Evolutionary conservation across 2,888 invertebrate species (phyloP).

Genomic region (Branchellion lobata): DNA sequence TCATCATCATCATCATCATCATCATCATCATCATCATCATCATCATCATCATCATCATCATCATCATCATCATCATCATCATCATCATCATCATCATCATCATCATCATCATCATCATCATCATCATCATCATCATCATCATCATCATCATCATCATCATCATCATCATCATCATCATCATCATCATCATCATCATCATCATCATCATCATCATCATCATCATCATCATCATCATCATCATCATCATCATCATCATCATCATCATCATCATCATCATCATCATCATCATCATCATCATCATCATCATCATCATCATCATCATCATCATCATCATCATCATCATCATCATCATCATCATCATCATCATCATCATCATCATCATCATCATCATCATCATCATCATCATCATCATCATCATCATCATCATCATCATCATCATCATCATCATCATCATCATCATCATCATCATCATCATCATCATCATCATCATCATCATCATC

Average conservation of each 20-base stretch:
- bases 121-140: conserved; percentile 48
- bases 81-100: conserved; percentile 35
- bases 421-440: conserved; percentile 27
- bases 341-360: conserved; percentile 50
- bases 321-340: conserved; percentile 51
- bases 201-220: conserved; percentile 14
- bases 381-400: conserved; percentile 6
- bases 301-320: conserved; percentile 47
- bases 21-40: conserved; percentile 28
- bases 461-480: conserved; percentile 40
- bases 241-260: background rate
- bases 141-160: conserved; percentile 44
- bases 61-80: conserved; percentile 33
- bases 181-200: conserved; percentile 22
- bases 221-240: conserved; percentile 1
- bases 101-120: conserved; percentile 25
- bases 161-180: background rate
- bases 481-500: conserved; percentile 35
- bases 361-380: conserved; percentile 51
- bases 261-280: background rate
- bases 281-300: conserved; percentile 48
- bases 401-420: background rate
- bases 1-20: conserved; percentile 33
- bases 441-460: conserved; percentile 40
- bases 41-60: background rate